These are phyloP conservation scores for Nephrotoma flavescens DNA, from an alignment of 2,888 invertebrate genomes.

Conservation along the genomic window DNA sequence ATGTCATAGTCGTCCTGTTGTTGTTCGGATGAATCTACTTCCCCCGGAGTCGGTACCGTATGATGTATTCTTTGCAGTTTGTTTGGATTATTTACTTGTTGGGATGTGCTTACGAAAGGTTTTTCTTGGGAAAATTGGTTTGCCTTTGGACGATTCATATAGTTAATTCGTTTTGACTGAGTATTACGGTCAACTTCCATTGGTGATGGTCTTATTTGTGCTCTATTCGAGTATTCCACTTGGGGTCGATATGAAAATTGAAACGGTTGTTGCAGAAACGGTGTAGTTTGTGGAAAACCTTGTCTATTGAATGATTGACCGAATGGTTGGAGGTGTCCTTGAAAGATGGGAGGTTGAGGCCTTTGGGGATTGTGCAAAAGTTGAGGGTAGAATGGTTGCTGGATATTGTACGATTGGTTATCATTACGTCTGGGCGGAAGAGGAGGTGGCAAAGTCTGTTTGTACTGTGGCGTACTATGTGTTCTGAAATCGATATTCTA, in stretches of 20 bases:
- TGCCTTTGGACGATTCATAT: not conserved
- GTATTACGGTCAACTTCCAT: not conserved
- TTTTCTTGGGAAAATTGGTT: not conserved
- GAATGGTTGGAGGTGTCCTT: not conserved
- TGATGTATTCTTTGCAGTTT: too few species aligned
- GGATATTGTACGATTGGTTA: not conserved
- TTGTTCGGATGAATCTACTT: not conserved
- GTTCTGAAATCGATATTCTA: conserved; percentile 7
- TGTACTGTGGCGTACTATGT: conserved; percentile 2
- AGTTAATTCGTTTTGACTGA: not conserved
- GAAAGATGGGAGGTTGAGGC: not conserved
- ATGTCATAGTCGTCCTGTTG: not conserved
- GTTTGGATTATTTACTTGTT: too few species aligned
- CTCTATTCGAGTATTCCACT: too few species aligned
- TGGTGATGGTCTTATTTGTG: not conserved
- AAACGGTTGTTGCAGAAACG: not conserved
- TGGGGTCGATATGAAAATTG: not conserved
- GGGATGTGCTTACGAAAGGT: too few species aligned
- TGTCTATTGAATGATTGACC: not conserved
- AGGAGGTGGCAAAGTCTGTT: not conserved
- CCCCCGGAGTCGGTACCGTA: not conserved
- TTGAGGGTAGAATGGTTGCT: not conserved
- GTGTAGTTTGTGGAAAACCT: not conserved
- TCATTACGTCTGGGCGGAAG: not conserved
- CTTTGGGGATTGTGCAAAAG: not conserved